These are phyloP conservation scores for Pristis pectinata DNA, from an alignment of 2,797 vertebrate genomes.

Conservation along the genomic window DNA sequence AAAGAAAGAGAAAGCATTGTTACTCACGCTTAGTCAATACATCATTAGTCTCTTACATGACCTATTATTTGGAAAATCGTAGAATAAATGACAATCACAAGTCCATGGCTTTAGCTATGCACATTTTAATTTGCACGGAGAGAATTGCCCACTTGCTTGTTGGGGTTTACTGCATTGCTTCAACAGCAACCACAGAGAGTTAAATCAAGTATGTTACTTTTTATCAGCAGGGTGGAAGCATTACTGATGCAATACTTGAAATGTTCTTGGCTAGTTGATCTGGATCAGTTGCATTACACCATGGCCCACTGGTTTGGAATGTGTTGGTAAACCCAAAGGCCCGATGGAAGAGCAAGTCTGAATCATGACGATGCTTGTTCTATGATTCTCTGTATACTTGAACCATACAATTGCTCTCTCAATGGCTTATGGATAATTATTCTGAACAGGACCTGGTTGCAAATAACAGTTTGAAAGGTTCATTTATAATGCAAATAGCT, in stretches of 20 bases:
- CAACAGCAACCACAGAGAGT: neutral
- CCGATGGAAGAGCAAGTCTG: too few species aligned
- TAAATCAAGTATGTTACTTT: neutral
- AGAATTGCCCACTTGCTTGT: neutral
- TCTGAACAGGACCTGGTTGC: neutral
- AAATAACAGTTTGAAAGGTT: neutral
- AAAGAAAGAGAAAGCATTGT: neutral
- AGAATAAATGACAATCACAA: neutral
- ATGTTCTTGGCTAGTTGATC: neutral
- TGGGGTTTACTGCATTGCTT: neutral
- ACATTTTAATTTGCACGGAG: neutral
- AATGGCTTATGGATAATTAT: neutral
- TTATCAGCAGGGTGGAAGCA: neutral
- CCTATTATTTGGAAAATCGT: neutral
- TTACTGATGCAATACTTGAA: neutral
- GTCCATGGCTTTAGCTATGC: neutral
- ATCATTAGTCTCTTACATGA: neutral
- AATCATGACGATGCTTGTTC: neutral
- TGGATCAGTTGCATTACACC: neutral
- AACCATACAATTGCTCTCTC: neutral
- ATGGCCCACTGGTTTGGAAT: neutral
- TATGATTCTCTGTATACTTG: neutral
- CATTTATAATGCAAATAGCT: neutral
- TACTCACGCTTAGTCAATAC: neutral
- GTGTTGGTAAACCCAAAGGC: neutral